phyloP scores from a whole-genome alignment of 2,888 invertebrate species.

The Cerastis leucographa region DNA sequence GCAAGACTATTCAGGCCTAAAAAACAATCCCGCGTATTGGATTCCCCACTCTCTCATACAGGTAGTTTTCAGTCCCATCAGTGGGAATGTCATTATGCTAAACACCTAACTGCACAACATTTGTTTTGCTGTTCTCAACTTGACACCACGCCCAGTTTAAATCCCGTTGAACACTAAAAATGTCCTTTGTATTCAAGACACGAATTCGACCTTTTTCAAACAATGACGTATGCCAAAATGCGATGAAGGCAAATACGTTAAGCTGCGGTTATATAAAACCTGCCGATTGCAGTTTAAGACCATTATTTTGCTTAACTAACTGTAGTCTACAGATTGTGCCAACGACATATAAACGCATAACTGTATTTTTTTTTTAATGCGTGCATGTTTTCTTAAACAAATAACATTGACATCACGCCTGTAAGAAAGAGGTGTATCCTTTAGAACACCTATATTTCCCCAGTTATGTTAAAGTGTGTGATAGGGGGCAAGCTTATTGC shows the following conservation, averaged over 20 bases:
- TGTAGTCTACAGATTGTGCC: conserved; percentile 19
- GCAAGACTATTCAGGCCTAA: too few relatives aligned
- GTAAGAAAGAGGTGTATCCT: background rate
- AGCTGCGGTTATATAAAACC: conserved; percentile 41
- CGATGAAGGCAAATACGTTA: conserved; percentile 42
- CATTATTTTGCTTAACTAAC: conserved; percentile 14
- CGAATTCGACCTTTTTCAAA: conserved; percentile 57
- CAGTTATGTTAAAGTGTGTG: background rate
- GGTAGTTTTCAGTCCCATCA: background rate
- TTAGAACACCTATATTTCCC: background rate
- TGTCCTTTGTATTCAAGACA: conserved; percentile 57
- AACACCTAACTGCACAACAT: conserved; percentile 6
- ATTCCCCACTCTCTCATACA: background rate
- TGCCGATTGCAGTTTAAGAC: conserved; percentile 18
- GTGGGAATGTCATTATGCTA: background rate
- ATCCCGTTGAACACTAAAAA: conserved; percentile 61
- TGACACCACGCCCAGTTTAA: conserved; percentile 19
- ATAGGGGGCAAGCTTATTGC: background rate
- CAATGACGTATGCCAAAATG: conserved; percentile 49
- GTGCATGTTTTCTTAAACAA: background rate
- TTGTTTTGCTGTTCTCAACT: conserved; percentile 24
- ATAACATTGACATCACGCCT: background rate
- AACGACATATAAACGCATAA: background rate
- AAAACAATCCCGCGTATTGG: too few relatives aligned
- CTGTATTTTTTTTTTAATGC: too few relatives aligned